A percentile compares a stretch with the other conserved stretches of the same genome.
phyloP scores from a whole-genome alignment of 2,797 vertebrate species.

The Muscicapa comitata region DNA sequence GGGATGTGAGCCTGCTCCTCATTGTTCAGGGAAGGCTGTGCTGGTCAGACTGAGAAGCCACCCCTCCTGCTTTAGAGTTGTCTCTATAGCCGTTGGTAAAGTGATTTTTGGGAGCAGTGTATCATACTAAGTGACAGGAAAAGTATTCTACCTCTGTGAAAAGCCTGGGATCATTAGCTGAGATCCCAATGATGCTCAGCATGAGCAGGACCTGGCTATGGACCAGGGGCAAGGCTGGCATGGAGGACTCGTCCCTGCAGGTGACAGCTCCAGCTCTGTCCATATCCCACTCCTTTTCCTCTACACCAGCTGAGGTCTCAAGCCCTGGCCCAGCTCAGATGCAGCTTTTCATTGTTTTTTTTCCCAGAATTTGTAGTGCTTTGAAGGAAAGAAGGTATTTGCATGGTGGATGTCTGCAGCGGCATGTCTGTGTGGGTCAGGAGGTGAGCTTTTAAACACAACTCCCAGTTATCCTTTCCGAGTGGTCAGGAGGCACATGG shows the following conservation, averaged over 20 bases:
- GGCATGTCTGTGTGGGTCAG: fast-evolving
- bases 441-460: background rate
- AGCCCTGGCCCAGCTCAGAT: background rate
- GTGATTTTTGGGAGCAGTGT: background rate
- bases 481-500: background rate
- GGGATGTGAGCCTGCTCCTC: background rate
- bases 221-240: fast-evolving
- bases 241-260: fast-evolving
- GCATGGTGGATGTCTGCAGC: background rate
- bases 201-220: background rate
- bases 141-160: background rate
- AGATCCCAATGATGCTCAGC: background rate
- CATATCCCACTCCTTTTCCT: background rate
- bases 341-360: background rate
- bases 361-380: background rate
- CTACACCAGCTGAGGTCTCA: background rate
- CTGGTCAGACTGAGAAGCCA: background rate
- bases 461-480: background rate
- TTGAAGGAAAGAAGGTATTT: background rate
- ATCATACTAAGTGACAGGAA: background rate
- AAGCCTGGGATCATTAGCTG: background rate
- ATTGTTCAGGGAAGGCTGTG: background rate
- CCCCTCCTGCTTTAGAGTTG: background rate
- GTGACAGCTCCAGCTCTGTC: background rate
- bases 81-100: background rate